These are phyloP conservation scores for Lepus oiostolus DNA, from an alignment of 2,797 vertebrate genomes.

Conservation along the genomic window DNA sequence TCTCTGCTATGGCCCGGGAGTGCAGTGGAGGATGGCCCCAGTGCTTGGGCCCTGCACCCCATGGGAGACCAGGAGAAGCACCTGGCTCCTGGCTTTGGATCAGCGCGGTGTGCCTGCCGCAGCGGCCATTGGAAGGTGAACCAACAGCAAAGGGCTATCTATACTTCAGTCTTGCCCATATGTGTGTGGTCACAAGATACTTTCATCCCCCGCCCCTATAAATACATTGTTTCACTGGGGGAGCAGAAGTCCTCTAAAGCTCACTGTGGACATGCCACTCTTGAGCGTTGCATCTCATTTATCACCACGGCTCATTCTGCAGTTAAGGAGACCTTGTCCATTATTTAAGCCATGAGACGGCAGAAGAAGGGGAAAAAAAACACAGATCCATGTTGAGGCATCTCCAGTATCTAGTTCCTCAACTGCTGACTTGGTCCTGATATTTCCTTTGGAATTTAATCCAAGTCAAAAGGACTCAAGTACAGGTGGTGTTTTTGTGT, in stretches of 20 bases:
- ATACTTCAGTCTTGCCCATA: background rate
- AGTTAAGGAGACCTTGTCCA: slow-evolving; percentile 5
- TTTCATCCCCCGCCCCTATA: background rate
- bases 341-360: slow-evolving; percentile 8
- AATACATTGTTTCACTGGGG: background rate
- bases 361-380: background rate
- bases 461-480: slow-evolving; percentile 48
- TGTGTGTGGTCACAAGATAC: background rate
- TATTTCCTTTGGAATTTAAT: slow-evolving; percentile 64
- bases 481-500: slow-evolving; percentile 42
- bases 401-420: slow-evolving; percentile 45
- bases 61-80: too few relatives aligned
- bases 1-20: too few relatives aligned
- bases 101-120: too few relatives aligned
- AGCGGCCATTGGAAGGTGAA: too few relatives aligned
- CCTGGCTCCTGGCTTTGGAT: too few relatives aligned
- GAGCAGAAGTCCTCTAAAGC: background rate
- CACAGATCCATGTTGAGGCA: background rate
- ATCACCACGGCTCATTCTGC: background rate
- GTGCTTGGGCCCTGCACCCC: too few relatives aligned
- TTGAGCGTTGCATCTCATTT: accelerated
- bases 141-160: background rate
- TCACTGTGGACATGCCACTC: accelerated
- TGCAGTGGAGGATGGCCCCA: too few relatives aligned
- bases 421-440: background rate